phyloP scores from a whole-genome alignment of 2,797 vertebrate species.

The Tenualosa thibaudeaui region DNA sequence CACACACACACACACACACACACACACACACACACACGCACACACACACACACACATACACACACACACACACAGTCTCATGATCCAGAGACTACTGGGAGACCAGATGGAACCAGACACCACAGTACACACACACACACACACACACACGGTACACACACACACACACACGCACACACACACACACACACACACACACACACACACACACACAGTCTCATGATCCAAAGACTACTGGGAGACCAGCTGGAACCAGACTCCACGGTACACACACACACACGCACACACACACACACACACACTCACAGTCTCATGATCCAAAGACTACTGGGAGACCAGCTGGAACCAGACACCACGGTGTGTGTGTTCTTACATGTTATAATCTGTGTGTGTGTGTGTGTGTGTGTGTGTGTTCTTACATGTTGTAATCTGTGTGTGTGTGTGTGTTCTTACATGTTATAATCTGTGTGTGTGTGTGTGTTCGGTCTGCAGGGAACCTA shows the following conservation, averaged over 20 bases:
- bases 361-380: too few species aligned
- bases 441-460: not conserved
- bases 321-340: too few species aligned
- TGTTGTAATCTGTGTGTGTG: not conserved
- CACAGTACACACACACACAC: not conserved
- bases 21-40: constrained; percentile 43
- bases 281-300: not conserved
- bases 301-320: too few species aligned
- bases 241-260: constrained; percentile 57
- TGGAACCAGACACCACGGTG: too few species aligned
- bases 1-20: not conserved
- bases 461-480: not conserved
- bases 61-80: too few species aligned
- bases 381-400: too few species aligned
- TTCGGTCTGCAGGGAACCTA: constrained; percentile 48
- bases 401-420: not conserved
- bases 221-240: constrained; percentile 67
- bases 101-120: too few species aligned
- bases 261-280: not conserved
- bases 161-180: not conserved
- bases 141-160: constrained; percentile 55
- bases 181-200: not conserved
- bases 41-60: not conserved
- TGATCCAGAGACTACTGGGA: too few species aligned
- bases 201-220: not conserved